These are phyloP conservation scores for Bugulina stolonifera DNA, from an alignment of 2,888 invertebrate species.

Conservation along the genomic window DNA sequence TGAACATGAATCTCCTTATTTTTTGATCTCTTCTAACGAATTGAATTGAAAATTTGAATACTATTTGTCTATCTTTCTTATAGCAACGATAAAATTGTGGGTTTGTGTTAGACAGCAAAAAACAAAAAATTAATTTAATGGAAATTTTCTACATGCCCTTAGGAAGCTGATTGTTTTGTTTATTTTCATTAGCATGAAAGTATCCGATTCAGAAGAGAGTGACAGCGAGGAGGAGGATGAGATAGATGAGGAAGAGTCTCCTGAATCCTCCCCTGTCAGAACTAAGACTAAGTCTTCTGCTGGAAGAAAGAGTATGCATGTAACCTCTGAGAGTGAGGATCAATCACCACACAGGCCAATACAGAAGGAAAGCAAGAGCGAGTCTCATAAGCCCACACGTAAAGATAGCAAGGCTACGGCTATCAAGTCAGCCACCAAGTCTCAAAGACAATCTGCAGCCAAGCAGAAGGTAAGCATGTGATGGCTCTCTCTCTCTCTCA, in stretches of 20 bases:
- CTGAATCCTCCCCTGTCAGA: slow-evolving; percentile 8
- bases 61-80: too few relatives aligned
- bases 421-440: not conserved
- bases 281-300: not conserved
- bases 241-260: slow-evolving; percentile 6
- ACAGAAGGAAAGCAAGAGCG: not conserved
- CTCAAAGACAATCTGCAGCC: not conserved
- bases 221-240: not conserved
- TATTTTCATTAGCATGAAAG: slow-evolving; percentile 6
- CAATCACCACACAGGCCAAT: not conserved
- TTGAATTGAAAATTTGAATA: too few relatives aligned
- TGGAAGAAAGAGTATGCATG: not conserved
- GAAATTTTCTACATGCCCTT: too few relatives aligned
- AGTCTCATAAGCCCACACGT: not conserved
- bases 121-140: too few relatives aligned
- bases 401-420: not conserved
- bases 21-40: too few relatives aligned
- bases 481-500: not conserved
- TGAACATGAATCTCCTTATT: too few relatives aligned
- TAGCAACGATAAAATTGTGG: too few relatives aligned
- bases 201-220: not conserved
- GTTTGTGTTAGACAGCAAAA: too few relatives aligned
- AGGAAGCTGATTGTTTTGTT: too few relatives aligned
- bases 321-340: slow-evolving; percentile 4
- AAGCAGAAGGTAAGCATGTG: not conserved